These are phyloP conservation scores for Drosophila lowei DNA, from an alignment of 1,140 invertebrate species.

Conservation along the genomic window DNA sequence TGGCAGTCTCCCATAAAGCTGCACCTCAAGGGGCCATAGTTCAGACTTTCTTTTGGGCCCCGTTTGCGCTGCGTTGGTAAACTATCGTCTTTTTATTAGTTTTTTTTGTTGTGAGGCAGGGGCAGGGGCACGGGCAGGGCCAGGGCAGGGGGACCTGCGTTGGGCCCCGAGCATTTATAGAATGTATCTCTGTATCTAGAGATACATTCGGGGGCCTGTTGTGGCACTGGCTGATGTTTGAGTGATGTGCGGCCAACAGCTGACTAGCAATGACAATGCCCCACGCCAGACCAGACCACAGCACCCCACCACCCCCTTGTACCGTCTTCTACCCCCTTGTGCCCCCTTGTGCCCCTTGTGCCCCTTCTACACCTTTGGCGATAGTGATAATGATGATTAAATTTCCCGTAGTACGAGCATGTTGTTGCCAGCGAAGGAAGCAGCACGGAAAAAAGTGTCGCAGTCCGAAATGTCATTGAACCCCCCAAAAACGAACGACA, in stretches of 20 bases:
- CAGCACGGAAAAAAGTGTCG: constrained; percentile 48
- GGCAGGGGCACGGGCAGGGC: too few relatives aligned
- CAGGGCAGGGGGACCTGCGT: neutral
- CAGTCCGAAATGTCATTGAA: constrained; percentile 65
- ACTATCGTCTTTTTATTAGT: constrained; percentile 42
- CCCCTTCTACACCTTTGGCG: constrained; percentile 10
- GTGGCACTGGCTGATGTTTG: constrained; percentile 32
- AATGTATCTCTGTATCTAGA: constrained; percentile 26
- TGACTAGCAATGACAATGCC: constrained; percentile 52
- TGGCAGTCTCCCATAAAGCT: constrained; percentile 12
- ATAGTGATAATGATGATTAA: constrained; percentile 74
- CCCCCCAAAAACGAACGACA: constrained; percentile 21
- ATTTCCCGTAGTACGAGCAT: constrained; percentile 42
- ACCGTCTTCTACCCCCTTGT: neutral
- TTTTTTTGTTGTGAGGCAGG: constrained; percentile 1
- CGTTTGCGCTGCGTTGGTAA: constrained; percentile 47
- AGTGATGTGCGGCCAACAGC: constrained; percentile 55
- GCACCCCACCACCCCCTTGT: neutral
- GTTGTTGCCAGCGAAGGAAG: constrained; percentile 36
- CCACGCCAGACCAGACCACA: neutral
- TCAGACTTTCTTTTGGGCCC: constrained; percentile 47
- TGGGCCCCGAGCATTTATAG: constrained; percentile 29
- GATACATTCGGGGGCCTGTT: constrained; percentile 21
- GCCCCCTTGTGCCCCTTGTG: neutral
- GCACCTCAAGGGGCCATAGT: constrained; percentile 21